Percentiles rank a stretch among this genome's conserved stretches.
Conservation (phyloP, 2,797 vertebrate species). For the Pseudomugil tenellus region DNA sequence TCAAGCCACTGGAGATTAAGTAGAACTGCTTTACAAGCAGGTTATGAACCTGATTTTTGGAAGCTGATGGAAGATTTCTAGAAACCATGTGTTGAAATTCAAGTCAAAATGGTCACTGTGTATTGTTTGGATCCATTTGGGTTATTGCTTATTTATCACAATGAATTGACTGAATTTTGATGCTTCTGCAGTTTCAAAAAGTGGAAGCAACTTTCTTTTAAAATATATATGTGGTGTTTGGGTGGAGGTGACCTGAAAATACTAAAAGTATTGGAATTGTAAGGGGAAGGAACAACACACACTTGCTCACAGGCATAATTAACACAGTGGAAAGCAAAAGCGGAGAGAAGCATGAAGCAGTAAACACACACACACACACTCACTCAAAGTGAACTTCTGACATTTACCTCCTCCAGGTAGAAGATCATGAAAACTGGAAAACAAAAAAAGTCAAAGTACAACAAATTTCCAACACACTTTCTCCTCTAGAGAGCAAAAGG, state of each 20-base stretch:
- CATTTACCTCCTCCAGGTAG: not conserved
- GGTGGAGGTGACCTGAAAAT: not conserved
- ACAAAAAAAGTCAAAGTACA: not conserved
- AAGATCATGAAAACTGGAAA: not conserved
- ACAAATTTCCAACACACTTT: not conserved
- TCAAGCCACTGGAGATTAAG: not conserved
- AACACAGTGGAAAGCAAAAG: not conserved
- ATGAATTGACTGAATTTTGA: not conserved
- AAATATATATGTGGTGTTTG: not conserved
- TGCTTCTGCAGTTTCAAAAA: not conserved
- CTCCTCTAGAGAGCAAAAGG: not conserved
- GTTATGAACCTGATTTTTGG: not conserved
- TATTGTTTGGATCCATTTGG: not conserved
- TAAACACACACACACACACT: not conserved
- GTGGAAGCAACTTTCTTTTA: not conserved
- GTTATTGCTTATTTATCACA: not conserved
- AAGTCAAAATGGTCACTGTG: not conserved
- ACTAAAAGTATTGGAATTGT: not conserved
- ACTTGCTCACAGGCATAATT: not conserved
- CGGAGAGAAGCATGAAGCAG: not conserved
- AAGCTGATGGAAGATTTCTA: too few relatives aligned
- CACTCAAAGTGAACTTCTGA: not conserved
- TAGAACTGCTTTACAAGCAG: not conserved
- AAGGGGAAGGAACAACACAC: not conserved
- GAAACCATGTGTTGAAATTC: not conserved